These are phyloP conservation scores for Synergus umbraculus DNA, from an alignment of 2,888 invertebrate genomes.

Conservation along the genomic window DNA sequence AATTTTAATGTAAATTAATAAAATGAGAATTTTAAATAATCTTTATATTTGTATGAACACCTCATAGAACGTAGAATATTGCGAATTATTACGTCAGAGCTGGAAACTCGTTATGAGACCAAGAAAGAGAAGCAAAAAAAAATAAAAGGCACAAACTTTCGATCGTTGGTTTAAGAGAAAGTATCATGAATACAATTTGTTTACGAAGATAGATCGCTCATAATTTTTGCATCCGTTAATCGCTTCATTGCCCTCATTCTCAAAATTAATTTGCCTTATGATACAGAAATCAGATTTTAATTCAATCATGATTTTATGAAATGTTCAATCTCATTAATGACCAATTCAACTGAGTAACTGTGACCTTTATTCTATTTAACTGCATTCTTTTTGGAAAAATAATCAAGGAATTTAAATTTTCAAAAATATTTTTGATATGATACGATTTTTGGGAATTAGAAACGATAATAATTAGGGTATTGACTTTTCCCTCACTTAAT, in stretches of 20 bases:
- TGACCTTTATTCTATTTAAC: no score
- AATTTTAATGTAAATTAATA: not conserved
- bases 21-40: not conserved
- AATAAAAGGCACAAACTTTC: slow-evolving; percentile 15
- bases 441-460: not conserved
- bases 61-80: slow-evolving; percentile 7
- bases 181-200: slow-evolving; percentile 24
- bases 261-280: not conserved
- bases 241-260: not conserved
- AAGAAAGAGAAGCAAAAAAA: slow-evolving; percentile 20
- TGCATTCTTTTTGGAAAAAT: no score
- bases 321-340: not conserved
- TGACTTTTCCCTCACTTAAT: slow-evolving; percentile 2
- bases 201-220: not conserved
- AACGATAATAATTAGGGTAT: slow-evolving; percentile 12
- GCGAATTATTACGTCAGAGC: slow-evolving; percentile 26
- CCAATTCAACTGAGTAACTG: not conserved
- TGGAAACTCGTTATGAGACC: slow-evolving; percentile 38
- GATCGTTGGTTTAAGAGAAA: slow-evolving; percentile 28
- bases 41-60: not conserved
- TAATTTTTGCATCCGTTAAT: slow-evolving; percentile 1
- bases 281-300: not conserved
- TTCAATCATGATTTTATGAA: not conserved
- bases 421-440: not conserved
- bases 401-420: not conserved